phyloP scores from a whole-genome alignment of 2,888 invertebrate species.

The Cantharis nigra region DNA sequence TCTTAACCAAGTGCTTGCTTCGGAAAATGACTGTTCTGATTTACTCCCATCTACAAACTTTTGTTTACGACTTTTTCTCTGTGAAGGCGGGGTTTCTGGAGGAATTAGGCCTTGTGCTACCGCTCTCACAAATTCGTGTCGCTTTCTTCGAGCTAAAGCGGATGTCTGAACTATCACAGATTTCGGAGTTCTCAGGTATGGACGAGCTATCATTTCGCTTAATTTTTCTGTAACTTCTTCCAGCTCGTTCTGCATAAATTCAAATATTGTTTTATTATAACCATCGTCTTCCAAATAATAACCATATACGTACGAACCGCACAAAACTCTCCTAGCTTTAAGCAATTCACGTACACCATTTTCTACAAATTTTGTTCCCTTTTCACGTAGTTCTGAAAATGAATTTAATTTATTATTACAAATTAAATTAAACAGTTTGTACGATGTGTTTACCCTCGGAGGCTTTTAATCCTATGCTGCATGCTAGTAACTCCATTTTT shows the following conservation, averaged over 20 bases:
- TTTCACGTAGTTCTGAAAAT: constrained; percentile 42
- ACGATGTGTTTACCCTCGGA: constrained; percentile 49
- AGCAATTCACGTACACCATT: constrained; percentile 67
- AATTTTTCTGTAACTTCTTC: constrained; percentile 69
- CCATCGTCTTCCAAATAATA: constrained; percentile 69
- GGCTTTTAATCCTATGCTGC: constrained; percentile 55
- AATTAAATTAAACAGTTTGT: not conserved
- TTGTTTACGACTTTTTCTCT: constrained; percentile 57
- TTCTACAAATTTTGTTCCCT: constrained; percentile 62
- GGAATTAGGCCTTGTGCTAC: constrained; percentile 62
- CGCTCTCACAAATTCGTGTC: constrained; percentile 67
- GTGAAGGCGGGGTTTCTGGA: constrained; percentile 66
- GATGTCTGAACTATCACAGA: constrained; percentile 66
- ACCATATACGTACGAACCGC: constrained; percentile 71
- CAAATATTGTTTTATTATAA: constrained; percentile 69
- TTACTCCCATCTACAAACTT: constrained; percentile 56
- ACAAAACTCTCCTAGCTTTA: constrained; percentile 65
- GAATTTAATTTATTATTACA: not conserved
- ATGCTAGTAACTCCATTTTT: constrained; percentile 66
- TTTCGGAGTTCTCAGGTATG: constrained; percentile 66
- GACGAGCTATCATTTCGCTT: constrained; percentile 68
- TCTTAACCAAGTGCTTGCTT: constrained; percentile 57
- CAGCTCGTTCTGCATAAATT: constrained; percentile 72
- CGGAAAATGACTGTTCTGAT: constrained; percentile 38
- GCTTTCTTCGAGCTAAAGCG: constrained; percentile 61